These are phyloP conservation scores for Boloria euphrosyne DNA, from an alignment of 2,888 invertebrate species.

Conservation along the genomic window DNA sequence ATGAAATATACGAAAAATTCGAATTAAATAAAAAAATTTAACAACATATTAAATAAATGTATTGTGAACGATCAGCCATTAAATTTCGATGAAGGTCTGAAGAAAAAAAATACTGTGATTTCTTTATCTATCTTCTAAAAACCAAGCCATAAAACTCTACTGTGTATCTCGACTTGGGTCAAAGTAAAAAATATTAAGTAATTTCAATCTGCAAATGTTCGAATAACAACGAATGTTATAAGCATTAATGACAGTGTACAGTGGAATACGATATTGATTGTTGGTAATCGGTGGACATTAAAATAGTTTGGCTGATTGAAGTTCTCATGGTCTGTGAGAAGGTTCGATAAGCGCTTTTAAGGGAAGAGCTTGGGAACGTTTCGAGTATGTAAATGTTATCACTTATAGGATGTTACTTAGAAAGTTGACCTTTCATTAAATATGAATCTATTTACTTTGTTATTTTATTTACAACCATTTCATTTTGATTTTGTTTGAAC, in stretches of 20 bases:
- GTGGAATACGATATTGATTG: constrained; percentile 59
- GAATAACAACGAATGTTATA: constrained; percentile 39
- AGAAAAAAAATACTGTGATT: too few species aligned
- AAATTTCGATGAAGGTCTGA: too few species aligned
- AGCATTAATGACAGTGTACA: constrained; percentile 51
- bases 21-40: too few species aligned
- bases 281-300: constrained; percentile 63
- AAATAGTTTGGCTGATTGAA: constrained; percentile 69
- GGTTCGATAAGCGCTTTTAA: constrained; percentile 24
- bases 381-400: constrained; percentile 28
- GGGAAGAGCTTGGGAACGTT: constrained; percentile 28
- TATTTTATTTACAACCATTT: not conserved
- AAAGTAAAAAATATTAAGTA: constrained; percentile 2
- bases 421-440: not conserved
- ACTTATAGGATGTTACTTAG: constrained; percentile 12
- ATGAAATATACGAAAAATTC: too few species aligned
- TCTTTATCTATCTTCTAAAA: too few species aligned
- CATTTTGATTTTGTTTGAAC: not conserved
- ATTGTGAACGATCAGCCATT: too few species aligned
- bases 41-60: too few species aligned
- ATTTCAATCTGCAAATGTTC: constrained; percentile 29
- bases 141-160: not conserved
- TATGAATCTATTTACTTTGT: not conserved
- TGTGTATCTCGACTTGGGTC: not conserved
- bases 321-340: constrained; percentile 60